These are phyloP conservation scores for Eleutherodactylus coqui DNA, from an alignment of 2,797 vertebrate genomes.

Conservation along the genomic window DNA sequence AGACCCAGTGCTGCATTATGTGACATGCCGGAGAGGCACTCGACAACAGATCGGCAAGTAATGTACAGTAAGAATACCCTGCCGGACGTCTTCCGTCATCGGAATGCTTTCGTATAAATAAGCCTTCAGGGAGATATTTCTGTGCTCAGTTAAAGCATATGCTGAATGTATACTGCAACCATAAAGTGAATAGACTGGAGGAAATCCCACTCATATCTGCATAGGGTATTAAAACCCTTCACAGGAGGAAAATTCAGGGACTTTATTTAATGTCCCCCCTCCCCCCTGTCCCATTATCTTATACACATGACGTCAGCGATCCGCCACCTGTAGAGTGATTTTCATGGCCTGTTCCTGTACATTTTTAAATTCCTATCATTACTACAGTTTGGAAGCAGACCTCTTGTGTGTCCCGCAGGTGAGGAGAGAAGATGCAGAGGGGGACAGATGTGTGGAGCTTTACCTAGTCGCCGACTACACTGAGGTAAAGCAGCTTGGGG, in stretches of 20 bases:
- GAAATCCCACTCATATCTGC: no score
- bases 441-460: conserved; percentile 92
- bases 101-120: no score
- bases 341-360: conserved; percentile 3
- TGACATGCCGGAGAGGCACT: no score
- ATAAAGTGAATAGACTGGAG: no score
- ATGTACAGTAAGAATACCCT: no score
- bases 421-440: conserved; percentile 83
- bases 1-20: no score
- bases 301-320: neutral
- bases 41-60: no score
- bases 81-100: no score
- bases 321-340: neutral
- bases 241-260: neutral
- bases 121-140: no score
- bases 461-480: conserved; percentile 92
- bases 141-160: no score
- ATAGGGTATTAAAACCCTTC: no score
- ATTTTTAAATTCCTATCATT: neutral
- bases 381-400: conserved; percentile 18
- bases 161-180: no score
- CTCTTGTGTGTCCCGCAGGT: conserved; percentile 73
- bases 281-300: neutral
- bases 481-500: conserved; percentile 78
- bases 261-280: neutral